These are phyloP conservation scores for Eupeodes latifasciatus DNA, from an alignment of 2,888 invertebrate genomes.

Conservation along the genomic window DNA sequence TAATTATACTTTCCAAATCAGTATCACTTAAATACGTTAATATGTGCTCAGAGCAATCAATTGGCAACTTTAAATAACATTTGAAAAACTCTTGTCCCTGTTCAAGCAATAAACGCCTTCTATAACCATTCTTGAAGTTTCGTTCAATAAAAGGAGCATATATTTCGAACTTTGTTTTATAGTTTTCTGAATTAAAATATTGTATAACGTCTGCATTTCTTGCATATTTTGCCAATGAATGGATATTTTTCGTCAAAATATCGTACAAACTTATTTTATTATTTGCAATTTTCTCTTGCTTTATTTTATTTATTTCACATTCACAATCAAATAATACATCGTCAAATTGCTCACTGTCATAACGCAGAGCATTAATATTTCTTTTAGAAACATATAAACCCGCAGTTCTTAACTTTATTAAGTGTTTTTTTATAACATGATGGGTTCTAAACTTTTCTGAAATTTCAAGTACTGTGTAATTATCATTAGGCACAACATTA, in stretches of 20 bases:
- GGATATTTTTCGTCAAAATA: slow-evolving; percentile 14
- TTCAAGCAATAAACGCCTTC: background rate
- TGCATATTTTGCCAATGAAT: background rate
- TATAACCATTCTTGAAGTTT: background rate
- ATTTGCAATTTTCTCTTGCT: background rate
- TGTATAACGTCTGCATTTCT: slow-evolving; percentile 8
- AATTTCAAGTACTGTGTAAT: background rate
- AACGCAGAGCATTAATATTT: background rate
- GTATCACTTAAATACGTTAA: background rate
- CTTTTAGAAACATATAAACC: background rate
- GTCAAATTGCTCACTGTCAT: background rate
- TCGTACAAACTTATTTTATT: background rate
- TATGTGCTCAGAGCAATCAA: background rate
- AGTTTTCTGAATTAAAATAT: background rate
- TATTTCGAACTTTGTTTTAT: background rate
- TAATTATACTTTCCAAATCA: background rate
- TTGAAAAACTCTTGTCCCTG: background rate
- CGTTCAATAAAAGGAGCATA: background rate
- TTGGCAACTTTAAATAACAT: background rate
- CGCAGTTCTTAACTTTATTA: background rate
- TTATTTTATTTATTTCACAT: background rate
- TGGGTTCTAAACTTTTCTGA: background rate
- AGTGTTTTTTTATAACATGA: background rate
- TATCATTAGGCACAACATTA: background rate
- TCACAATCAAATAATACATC: background rate